Percentiles rank a stretch among this genome's conserved stretches.
Conservation (phyloP, 37 sponge, comb jelly and placozoan species). For the Lycopodina hypogea region DNA sequence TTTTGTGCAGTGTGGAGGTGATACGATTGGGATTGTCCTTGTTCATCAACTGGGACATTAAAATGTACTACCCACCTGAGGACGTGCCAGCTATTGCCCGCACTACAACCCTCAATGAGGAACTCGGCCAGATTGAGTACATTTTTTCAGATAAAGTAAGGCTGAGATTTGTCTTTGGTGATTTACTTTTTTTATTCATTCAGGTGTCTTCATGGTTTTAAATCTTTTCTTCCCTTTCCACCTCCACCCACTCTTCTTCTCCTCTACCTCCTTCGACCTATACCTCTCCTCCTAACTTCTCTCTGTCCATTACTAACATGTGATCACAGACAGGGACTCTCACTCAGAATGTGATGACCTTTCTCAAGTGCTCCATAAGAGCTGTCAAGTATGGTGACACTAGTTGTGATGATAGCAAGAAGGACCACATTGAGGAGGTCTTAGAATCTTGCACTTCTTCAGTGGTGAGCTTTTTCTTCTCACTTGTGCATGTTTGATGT, state of each 20-base stretch:
- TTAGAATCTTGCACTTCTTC: not conserved
- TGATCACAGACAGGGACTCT: slow-evolving; percentile 86
- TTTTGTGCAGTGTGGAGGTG: slow-evolving; percentile 84
- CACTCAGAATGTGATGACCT: slow-evolving; percentile 95
- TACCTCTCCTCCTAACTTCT: not conserved
- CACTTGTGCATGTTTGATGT: not conserved
- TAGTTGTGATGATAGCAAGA: slow-evolving; percentile 8
- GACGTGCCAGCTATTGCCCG: slow-evolving; percentile 82
- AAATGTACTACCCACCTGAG: slow-evolving; percentile 85
- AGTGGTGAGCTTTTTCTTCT: not conserved
- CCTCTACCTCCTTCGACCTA: not conserved
- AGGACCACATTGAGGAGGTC: not conserved
- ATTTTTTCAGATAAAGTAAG: slow-evolving; percentile 91
- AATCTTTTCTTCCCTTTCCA: not conserved
- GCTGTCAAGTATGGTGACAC: slow-evolving; percentile 66
- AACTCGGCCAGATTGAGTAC: slow-evolving; percentile 97
- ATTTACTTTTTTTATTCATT: not conserved
- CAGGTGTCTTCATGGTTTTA: too few relatives aligned
- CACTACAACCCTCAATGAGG: slow-evolving; percentile 95
- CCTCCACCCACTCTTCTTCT: not conserved
- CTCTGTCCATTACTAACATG: too few relatives aligned
- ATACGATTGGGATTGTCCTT: slow-evolving; percentile 91
- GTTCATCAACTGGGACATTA: slow-evolving; percentile 89
- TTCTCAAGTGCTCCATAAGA: slow-evolving; percentile 82
- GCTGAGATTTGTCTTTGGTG: not conserved